A percentile compares a stretch with the other conserved stretches of the same genome.
Evolutionary conservation across 2,888 invertebrate species (phyloP).

Genomic region (Noctua pronuba): DNA sequence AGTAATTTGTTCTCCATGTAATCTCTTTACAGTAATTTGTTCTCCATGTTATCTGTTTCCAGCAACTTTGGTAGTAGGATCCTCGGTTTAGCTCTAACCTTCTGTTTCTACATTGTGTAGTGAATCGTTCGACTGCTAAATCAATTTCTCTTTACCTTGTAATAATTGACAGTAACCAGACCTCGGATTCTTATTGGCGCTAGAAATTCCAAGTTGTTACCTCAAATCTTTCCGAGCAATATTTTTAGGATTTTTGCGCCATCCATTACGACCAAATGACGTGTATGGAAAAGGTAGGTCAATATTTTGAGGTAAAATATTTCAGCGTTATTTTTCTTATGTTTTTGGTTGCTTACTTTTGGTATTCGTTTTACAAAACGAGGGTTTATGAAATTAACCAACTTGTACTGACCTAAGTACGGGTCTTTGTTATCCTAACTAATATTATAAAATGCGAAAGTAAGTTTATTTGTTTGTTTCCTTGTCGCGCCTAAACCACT

Average conservation of each 20-base stretch:
- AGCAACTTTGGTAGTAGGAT: not conserved
- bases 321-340: not conserved
- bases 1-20: not conserved
- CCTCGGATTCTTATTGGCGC: slow-evolving; percentile 46
- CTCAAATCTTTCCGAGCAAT: slow-evolving; percentile 31
- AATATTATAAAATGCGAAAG: too few species aligned
- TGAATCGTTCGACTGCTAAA: slow-evolving; percentile 39
- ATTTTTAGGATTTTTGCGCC: slow-evolving; percentile 28
- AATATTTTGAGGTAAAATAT: slow-evolving; percentile 23
- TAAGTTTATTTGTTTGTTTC: too few species aligned
- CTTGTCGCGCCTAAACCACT: too few species aligned
- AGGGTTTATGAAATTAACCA: not conserved
- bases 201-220: slow-evolving; percentile 42
- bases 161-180: slow-evolving; percentile 64
- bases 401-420: not conserved
- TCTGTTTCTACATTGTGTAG: not conserved
- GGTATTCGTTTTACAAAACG: not conserved
- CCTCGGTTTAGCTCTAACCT: slow-evolving; percentile 3
- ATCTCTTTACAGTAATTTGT: too few species aligned
- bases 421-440: not conserved
- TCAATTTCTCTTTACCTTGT: slow-evolving; percentile 59
- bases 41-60: not conserved
- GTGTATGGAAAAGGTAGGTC: slow-evolving; percentile 19
- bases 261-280: slow-evolving; percentile 35
- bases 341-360: not conserved